Base-by-base conservation (phyloP, 2,888 invertebrate species). In the Dasypolia templi region DNA sequence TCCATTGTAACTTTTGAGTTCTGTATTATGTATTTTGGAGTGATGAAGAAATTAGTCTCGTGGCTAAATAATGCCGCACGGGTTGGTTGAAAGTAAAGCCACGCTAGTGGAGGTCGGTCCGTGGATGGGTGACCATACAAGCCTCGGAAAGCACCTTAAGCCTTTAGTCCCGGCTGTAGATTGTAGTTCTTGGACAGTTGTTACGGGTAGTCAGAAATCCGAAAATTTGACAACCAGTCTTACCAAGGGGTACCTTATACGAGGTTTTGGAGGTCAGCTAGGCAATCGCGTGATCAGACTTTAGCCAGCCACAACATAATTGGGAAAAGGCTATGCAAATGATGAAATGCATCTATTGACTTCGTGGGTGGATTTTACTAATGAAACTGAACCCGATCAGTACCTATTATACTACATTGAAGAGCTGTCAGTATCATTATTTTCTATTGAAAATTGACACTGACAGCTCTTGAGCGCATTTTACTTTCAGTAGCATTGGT, bases 1-100 rank as follows among this genome's bases (percentile, higher is more conserved):
- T 68, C 14, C 4, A 22, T 17, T 35, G 65, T n/a, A 58, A 29
- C n/a, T 63, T 49, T 55, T 55, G 11, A 65, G 26, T 62, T 35
- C 39, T 26, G 9, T 26, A 61, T 29, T 1, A 53, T 64, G 9
- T 2, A 7, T 4, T 69, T 22, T 12, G 64, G 3, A 35, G 11
- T 2, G 7, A 1, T n/a, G 0, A 32, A 22, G 2, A 29, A 19
- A 11, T 22, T 19, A 9, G 19, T 17, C 32, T 1, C 19, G 32
- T 29, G 17, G 17, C 19, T 29, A 29, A 49, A 49, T 49, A 11
- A 12, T n/a, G 12, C 19, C 55, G 9, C 29, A 55, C 1, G 17
- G 11, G 22, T 51, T 4, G n/a, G n/a, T n/a, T 5, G 4, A 17
- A 55, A 29, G 55, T 17, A 29, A 29, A 29, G 55, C 29, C 19